phyloP scores from a whole-genome alignment of 2,888 invertebrate species.

The Pandemis cinnamomeana region DNA sequence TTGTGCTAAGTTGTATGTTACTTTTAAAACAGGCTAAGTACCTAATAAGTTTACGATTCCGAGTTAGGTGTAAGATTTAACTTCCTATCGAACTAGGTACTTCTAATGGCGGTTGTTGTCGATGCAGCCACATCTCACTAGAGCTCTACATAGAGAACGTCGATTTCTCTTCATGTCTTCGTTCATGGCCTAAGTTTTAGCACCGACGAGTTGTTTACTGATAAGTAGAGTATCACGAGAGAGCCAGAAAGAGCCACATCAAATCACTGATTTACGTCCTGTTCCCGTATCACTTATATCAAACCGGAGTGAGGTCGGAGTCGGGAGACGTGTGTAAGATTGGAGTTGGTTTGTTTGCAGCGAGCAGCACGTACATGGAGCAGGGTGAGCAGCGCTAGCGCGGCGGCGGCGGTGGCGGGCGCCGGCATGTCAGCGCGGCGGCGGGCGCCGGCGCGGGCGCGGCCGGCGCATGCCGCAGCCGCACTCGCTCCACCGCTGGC shows the following conservation, averaged over 20 bases:
- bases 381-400: conserved; percentile 73
- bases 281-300: neutral
- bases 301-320: neutral
- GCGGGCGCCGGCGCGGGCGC: conserved; percentile 47
- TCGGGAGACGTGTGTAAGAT: neutral
- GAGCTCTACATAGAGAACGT: neutral
- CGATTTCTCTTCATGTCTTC: neutral
- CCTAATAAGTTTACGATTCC: neutral
- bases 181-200: neutral
- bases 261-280: neutral
- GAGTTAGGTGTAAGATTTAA: neutral
- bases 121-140: too few species aligned
- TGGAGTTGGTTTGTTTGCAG: neutral
- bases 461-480: conserved; percentile 30
- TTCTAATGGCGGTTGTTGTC: too few species aligned
- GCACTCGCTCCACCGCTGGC: conserved; percentile 33
- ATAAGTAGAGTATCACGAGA: neutral
- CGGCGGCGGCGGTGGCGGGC: conserved; percentile 71
- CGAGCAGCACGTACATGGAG: conserved; percentile 65
- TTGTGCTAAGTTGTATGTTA: too few species aligned
- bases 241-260: neutral
- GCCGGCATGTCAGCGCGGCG: conserved; percentile 62
- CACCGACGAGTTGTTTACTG: neutral
- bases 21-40: too few species aligned
- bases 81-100: too few species aligned